Evolutionary conservation across 2,797 vertebrate genomes (phyloP).

Genomic region (Acridotheres tristis): DNA sequence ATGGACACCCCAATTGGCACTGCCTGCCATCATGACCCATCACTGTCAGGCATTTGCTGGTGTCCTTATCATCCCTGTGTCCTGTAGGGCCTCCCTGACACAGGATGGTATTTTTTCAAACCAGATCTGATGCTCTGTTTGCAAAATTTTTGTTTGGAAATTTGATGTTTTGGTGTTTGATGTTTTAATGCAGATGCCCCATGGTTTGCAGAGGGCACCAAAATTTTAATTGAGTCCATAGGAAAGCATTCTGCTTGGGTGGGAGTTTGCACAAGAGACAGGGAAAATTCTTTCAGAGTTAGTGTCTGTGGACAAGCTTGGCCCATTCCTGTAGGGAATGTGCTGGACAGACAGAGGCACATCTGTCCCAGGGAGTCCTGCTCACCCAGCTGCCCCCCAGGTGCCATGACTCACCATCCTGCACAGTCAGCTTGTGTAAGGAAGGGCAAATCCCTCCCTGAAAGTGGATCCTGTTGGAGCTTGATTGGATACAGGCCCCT

Average conservation of each 20-base stretch:
- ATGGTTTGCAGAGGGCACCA: neutral
- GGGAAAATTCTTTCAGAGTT: neutral
- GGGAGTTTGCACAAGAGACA: neutral
- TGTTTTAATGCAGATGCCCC: neutral
- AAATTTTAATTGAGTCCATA: neutral
- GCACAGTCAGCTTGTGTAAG: neutral
- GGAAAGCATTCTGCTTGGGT: neutral
- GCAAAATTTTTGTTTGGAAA: too few relatives aligned
- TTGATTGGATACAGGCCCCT: neutral
- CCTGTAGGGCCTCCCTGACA: neutral
- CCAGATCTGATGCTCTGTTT: neutral
- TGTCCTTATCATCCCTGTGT: neutral
- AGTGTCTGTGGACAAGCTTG: neutral
- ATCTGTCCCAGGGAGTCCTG: neutral
- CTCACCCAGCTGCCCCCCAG: neutral
- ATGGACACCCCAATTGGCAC: rapidly evolving
- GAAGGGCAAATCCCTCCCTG: neutral
- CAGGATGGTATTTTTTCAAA: neutral
- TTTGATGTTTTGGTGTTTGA: too few relatives aligned
- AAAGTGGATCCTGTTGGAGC: neutral
- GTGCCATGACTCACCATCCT: neutral
- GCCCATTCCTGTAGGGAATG: neutral
- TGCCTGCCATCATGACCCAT: rapidly evolving
- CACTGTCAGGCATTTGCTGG: rapidly evolving
- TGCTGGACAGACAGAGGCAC: neutral